These are phyloP conservation scores for Enteromius treurensis DNA, from an alignment of 2,797 vertebrate species.

Conservation along the genomic window DNA sequence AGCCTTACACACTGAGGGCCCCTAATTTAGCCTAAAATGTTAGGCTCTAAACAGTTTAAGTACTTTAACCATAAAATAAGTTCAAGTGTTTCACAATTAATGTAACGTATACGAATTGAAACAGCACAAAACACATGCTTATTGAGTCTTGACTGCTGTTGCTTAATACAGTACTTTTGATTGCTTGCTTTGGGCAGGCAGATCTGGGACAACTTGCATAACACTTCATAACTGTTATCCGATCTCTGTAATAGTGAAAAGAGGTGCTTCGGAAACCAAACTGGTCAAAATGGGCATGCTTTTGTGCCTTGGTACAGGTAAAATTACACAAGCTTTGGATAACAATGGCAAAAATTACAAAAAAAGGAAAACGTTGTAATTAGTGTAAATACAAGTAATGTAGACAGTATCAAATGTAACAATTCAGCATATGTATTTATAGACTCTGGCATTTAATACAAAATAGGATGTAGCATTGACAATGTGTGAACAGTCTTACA, in stretches of 20 bases:
- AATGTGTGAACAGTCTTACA: slow-evolving; percentile 7
- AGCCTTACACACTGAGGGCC: background rate
- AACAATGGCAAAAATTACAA: background rate
- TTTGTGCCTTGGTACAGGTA: slow-evolving; percentile 6
- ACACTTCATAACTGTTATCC: background rate
- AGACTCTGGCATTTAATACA: slow-evolving; percentile 26
- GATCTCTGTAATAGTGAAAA: background rate
- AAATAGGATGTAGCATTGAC: slow-evolving; percentile 10
- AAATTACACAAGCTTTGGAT: slow-evolving; percentile 1
- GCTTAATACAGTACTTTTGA: slow-evolving; percentile 10
- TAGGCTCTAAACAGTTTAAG: background rate
- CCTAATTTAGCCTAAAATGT: background rate
- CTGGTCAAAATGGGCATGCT: background rate
- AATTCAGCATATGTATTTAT: slow-evolving; percentile 1
- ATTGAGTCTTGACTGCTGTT: slow-evolving; percentile 22
- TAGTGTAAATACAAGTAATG: slow-evolving; percentile 2
- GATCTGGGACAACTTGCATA: background rate
- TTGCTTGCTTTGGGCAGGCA: background rate
- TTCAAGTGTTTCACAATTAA: background rate
- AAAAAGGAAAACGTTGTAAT: background rate
- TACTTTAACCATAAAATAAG: background rate
- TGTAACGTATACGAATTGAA: background rate
- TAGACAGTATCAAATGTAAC: slow-evolving; percentile 20
- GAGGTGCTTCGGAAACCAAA: background rate
- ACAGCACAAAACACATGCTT: slow-evolving; percentile 21